Conservation (phyloP, 92 coral and sea anemone genomes). For the Parazoanthus darwini region DNA sequence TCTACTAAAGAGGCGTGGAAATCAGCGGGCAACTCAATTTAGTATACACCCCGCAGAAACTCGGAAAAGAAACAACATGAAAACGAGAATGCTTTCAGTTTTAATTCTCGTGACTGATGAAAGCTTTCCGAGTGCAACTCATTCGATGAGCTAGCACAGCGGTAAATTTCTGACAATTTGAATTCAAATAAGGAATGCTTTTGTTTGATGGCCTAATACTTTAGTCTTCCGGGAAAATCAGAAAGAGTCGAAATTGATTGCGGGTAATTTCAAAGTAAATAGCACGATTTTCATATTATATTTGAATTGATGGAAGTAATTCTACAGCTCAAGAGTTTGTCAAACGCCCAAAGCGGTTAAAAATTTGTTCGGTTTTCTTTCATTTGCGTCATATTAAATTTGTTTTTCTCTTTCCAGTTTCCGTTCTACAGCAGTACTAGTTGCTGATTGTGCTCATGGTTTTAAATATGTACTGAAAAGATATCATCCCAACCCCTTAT, state of each 20-base stretch:
- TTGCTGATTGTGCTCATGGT: background rate
- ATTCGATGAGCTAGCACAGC: background rate
- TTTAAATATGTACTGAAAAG: background rate
- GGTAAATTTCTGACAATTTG: background rate
- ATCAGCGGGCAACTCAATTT: background rate
- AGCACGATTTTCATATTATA: too few relatives aligned
- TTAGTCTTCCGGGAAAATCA: background rate
- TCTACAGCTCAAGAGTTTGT: too few relatives aligned
- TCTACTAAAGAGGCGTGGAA: background rate
- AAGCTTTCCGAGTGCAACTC: background rate
- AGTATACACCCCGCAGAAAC: background rate
- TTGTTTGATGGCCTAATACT: background rate
- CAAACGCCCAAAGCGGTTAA: background rate
- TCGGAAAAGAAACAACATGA: background rate
- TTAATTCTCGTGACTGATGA: background rate
- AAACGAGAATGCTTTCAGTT: background rate
- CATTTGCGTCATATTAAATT: background rate
- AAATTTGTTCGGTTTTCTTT: background rate
- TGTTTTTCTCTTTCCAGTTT: background rate
- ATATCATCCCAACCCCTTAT: background rate
- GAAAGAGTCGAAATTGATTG: background rate
- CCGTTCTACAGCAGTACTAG: background rate
- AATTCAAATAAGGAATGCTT: background rate
- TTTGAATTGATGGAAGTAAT: too few relatives aligned
- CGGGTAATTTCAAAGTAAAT: background rate